Conservation (phyloP, 2,797 vertebrate species). For the Brachymystax lenok region DNA sequence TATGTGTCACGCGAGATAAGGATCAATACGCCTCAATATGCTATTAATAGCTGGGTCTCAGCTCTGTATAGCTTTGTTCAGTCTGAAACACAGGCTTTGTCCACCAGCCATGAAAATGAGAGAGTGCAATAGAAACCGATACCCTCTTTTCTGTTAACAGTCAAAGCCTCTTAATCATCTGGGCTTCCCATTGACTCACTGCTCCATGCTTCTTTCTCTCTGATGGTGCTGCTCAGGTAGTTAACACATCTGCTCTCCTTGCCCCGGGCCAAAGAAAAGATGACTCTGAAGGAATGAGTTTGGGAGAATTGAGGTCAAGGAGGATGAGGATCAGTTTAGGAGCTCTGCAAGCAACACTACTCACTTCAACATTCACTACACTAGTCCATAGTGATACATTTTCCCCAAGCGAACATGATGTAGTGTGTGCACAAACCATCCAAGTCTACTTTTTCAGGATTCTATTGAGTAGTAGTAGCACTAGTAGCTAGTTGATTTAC, state of each 20-base stretch:
- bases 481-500: background rate
- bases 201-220: constrained; percentile 60
- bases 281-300: constrained; percentile 56
- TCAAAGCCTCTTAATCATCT: constrained; percentile 86
- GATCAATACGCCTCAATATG: constrained; percentile 84
- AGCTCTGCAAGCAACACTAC: background rate
- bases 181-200: constrained; percentile 79
- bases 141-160: constrained; percentile 78
- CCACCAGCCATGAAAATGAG: constrained; percentile 74
- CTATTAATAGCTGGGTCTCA: constrained; percentile 81
- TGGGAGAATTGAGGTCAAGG: constrained; percentile 55
- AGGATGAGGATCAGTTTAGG: constrained; percentile 38
- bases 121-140: constrained; percentile 78
- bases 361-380: constrained; percentile 20
- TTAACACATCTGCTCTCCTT: constrained; percentile 60
- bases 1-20: constrained; percentile 77
- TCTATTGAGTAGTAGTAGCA: background rate
- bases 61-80: constrained; percentile 71
- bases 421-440: no score
- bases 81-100: constrained; percentile 70
- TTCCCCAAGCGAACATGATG: constrained; percentile 21
- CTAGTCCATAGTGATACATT: background rate
- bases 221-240: constrained; percentile 63
- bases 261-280: constrained; percentile 43
- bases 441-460: background rate